phyloP scores from a whole-genome alignment of 2,113 vertebrate species.

The Microcebus murinus region DNA sequence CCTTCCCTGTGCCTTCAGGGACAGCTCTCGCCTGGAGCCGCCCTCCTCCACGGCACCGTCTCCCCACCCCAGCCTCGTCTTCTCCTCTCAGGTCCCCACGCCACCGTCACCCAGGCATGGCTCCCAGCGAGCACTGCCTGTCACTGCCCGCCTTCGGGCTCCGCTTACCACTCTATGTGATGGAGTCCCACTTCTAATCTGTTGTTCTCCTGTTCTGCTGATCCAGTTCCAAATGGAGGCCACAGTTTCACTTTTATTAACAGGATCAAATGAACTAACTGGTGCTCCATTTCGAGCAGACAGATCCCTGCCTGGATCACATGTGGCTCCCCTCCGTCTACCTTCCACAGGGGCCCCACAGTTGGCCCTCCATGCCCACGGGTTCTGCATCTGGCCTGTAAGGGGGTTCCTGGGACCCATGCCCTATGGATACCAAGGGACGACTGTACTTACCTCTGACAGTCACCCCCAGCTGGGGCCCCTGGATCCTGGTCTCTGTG shows the following conservation, averaged over 20 bases:
- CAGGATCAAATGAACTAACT: background rate
- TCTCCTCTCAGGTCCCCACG: background rate
- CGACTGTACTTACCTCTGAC: background rate
- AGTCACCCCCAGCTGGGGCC: background rate
- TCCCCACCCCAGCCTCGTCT: background rate
- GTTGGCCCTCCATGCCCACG: background rate
- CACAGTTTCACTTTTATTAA: background rate
- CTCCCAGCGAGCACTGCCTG: background rate
- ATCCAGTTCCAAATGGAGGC: too few species aligned
- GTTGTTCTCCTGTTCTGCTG: background rate
- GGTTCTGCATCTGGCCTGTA: background rate
- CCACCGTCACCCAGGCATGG: accelerated
- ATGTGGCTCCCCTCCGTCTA: background rate
- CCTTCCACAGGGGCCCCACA: accelerated
- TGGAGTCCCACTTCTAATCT: too few species aligned
- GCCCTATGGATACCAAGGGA: background rate
- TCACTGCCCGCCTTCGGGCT: background rate
- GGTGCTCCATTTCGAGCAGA: background rate
- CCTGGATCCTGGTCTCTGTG: background rate
- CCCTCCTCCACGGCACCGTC: too few species aligned
- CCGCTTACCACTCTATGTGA: accelerated
- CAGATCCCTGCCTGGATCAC: background rate
- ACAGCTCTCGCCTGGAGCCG: too few species aligned
- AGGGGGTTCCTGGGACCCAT: background rate
- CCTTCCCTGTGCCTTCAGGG: background rate